These are phyloP conservation scores for Lamproptera curius DNA, from an alignment of 2,888 invertebrate genomes.

Conservation along the genomic window DNA sequence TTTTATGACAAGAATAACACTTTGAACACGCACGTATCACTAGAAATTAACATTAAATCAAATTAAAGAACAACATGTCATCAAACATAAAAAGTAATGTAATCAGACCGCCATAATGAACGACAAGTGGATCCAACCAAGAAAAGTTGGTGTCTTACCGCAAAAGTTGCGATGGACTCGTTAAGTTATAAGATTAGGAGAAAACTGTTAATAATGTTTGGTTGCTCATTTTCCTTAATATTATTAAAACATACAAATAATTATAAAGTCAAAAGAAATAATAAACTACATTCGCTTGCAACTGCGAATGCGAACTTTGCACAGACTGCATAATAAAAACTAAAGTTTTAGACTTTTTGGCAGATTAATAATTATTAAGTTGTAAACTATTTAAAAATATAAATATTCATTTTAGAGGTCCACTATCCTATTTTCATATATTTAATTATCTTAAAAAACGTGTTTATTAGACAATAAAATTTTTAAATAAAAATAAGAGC, in stretches of 20 bases:
- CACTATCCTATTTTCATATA: no score
- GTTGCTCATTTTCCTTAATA: conserved; percentile 26
- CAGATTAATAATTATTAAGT: no score
- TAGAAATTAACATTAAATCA: conserved; percentile 15
- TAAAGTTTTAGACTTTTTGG: no score
- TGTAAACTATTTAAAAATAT: no score
- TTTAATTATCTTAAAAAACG: no score
- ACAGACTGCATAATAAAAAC: conserved; percentile 10
- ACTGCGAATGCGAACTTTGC: conserved; percentile 47
- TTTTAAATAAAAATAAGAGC: no score
- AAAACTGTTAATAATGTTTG: conserved; percentile 43
- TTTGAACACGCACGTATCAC: conserved; percentile 13
- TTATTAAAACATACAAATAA: conserved; percentile 29
- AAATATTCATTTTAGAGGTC: no score
- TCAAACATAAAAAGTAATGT: conserved; percentile 34
- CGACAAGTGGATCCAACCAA: conserved; percentile 55
- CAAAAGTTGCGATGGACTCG: conserved; percentile 66
- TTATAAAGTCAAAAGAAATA: conserved; percentile 52
- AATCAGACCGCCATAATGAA: conserved; percentile 76
- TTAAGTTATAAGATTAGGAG: conserved; percentile 48
- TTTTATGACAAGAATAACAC: not conserved
- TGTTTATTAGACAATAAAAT: no score
- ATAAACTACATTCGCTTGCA: conserved; percentile 52
- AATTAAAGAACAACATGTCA: conserved; percentile 26
- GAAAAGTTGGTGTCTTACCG: conserved; percentile 67